Percentiles rank a stretch among this genome's conserved stretches.
Evolutionary conservation across 1,140 invertebrate species (phyloP).

Genomic region (Drosophila auraria): DNA sequence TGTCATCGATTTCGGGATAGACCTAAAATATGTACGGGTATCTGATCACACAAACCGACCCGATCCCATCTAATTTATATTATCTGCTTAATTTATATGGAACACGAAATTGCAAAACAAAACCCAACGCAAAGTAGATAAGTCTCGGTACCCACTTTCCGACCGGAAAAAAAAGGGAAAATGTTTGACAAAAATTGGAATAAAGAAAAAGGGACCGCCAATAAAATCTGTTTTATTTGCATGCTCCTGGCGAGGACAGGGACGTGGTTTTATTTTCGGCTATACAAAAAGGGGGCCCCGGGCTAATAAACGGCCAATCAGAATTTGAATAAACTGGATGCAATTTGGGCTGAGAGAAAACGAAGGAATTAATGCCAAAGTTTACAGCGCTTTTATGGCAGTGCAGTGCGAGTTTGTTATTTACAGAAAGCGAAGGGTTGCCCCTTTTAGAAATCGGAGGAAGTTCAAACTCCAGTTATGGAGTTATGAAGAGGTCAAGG

Average conservation of each 20-base stretch:
- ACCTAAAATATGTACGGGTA: conserved; percentile 18
- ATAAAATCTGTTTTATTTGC: conserved; percentile 77
- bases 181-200: conserved; percentile 61
- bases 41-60: conserved; percentile 44
- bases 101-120: conserved; percentile 54
- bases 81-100: conserved; percentile 78
- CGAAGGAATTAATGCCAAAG: conserved; percentile 20
- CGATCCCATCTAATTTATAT: conserved; percentile 65
- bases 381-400: conserved; percentile 19
- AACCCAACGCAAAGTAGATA: conserved; percentile 29
- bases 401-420: conserved; percentile 13
- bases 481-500: conserved; percentile 17
- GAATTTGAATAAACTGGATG: conserved; percentile 72
- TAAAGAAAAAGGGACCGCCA: conserved; percentile 60
- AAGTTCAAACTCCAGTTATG: conserved; percentile 4
- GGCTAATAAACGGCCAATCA: conserved; percentile 59
- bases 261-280: conserved; percentile 27
- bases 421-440: neutral
- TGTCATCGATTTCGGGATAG: conserved; percentile 72
- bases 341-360: conserved; percentile 46
- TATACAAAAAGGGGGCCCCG: conserved; percentile 13
- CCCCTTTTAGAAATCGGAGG: neutral
- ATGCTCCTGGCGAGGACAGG: conserved; percentile 61
- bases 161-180: conserved; percentile 14
- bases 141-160: conserved; percentile 1